phyloP scores from a whole-genome alignment of 2,113 vertebrate species.

The Silurus meridionalis region DNA sequence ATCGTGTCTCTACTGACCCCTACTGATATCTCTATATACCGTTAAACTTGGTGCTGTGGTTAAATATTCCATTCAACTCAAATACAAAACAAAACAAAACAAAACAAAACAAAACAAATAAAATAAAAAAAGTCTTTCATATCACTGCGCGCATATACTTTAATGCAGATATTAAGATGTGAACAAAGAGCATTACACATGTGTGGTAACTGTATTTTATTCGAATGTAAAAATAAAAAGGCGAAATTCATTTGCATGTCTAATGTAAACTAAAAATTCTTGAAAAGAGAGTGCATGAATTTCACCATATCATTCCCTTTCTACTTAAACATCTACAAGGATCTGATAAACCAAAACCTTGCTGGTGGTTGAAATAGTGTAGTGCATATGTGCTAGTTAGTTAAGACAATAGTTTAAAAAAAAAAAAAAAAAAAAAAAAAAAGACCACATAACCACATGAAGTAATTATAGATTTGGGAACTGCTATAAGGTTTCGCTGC shows the following conservation, averaged over 20 bases:
- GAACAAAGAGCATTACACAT: neutral
- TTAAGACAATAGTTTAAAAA: neutral
- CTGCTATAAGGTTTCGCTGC: neutral
- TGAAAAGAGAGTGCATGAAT: conserved; percentile 9
- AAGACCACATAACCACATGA: neutral
- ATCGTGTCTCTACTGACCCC: conserved; percentile 10
- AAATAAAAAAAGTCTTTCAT: no score
- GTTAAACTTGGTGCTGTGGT: neutral
- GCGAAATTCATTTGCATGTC: neutral
- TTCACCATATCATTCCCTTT: neutral
- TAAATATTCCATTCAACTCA: neutral
- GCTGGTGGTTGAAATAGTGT: conserved; percentile 2
- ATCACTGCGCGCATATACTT: no score
- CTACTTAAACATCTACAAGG: no score
- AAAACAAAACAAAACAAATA: no score
- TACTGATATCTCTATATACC: neutral
- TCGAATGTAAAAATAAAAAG: neutral
- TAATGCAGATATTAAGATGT: neutral
- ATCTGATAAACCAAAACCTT: neutral
- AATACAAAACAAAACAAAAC: neutral
- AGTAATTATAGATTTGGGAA: neutral
- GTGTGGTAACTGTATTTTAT: neutral
- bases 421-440: neutral
- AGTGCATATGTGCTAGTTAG: conserved; percentile 6
- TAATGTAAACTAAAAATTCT: neutral